Conservation (phyloP, 37 sponge, comb jelly and placozoan genomes). For the Petrosia ficiformis region DNA sequence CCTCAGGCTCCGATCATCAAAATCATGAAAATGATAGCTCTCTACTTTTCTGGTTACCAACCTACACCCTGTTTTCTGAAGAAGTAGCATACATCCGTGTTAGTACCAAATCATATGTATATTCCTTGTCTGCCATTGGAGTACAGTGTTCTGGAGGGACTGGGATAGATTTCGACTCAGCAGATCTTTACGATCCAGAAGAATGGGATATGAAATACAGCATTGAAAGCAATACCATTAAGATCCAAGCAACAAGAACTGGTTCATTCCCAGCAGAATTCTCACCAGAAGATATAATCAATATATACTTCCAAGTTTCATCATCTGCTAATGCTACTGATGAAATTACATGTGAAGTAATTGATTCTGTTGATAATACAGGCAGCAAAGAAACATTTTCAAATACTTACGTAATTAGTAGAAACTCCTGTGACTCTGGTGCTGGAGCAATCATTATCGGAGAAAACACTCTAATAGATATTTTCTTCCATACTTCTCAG, state of each 20-base stretch:
- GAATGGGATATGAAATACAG: conserved; percentile 7
- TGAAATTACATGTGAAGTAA: not conserved
- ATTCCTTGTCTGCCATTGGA: conserved; percentile 8
- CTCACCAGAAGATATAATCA: not conserved
- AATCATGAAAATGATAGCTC: not conserved
- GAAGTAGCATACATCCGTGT: conserved; percentile 19
- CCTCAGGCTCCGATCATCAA: not conserved
- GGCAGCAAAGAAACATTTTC: conserved; percentile 10
- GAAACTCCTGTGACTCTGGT: conserved; percentile 5
- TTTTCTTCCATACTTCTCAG: conserved; percentile 12
- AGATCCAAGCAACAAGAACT: not conserved
- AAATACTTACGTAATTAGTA: conserved; percentile 1
- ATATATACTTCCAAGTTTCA: not conserved
- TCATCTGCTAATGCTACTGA: not conserved
- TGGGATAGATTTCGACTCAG: conserved; percentile 24
- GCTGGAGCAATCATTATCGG: conserved; percentile 8
- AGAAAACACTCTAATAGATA: conserved; percentile 17
- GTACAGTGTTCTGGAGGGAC: conserved; percentile 6
- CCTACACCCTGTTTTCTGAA: conserved; percentile 18
- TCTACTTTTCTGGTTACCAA: conserved; percentile 21
- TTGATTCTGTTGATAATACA: conserved; percentile 12
- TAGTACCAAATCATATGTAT: not conserved
- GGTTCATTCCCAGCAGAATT: not conserved
- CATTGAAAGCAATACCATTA: not conserved
- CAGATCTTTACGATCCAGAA: not conserved